Evolutionary conservation across 2,888 invertebrate genomes (phyloP).

Genomic region (Cataglyphis cursor): DNA sequence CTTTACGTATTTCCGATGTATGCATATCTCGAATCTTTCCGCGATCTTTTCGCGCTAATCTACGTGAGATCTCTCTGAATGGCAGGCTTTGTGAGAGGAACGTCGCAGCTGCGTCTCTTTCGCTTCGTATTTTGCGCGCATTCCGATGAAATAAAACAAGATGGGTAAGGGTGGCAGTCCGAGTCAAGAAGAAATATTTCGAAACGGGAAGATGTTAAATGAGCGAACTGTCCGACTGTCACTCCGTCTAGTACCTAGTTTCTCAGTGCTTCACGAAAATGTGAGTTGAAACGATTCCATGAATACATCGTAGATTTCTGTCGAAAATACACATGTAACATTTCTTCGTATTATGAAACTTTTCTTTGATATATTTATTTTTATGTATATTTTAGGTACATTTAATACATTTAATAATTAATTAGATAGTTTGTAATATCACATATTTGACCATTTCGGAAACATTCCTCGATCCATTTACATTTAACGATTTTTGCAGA

Average conservation of each 20-base stretch:
- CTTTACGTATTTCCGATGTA: neutral
- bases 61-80: conserved; percentile 80
- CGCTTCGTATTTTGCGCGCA: conserved; percentile 79
- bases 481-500: conserved; percentile 72
- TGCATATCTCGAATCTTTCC: conserved; percentile 30
- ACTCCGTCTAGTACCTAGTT: conserved; percentile 78
- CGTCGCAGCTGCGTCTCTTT: conserved; percentile 80
- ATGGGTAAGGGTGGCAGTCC: conserved; percentile 65
- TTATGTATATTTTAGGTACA: neutral
- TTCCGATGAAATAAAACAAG: conserved; percentile 80
- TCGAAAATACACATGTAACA: conserved; percentile 72
- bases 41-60: conserved; percentile 73
- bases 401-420: conserved; percentile 18
- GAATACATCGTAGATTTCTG: conserved; percentile 79
- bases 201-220: conserved; percentile 82
- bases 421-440: conserved; percentile 72
- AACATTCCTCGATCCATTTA: conserved; percentile 81
- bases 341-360: conserved; percentile 49
- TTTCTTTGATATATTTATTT: conserved; percentile 19
- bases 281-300: conserved; percentile 78
- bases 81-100: conserved; percentile 80
- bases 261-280: conserved; percentile 72
- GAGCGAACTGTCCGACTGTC: conserved; percentile 85
- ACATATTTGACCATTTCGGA: conserved; percentile 69
- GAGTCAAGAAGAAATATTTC: conserved; percentile 81